Evolutionary conservation across 2,888 invertebrate genomes (phyloP).

Genomic region (Drosophila stalkeri): DNA sequence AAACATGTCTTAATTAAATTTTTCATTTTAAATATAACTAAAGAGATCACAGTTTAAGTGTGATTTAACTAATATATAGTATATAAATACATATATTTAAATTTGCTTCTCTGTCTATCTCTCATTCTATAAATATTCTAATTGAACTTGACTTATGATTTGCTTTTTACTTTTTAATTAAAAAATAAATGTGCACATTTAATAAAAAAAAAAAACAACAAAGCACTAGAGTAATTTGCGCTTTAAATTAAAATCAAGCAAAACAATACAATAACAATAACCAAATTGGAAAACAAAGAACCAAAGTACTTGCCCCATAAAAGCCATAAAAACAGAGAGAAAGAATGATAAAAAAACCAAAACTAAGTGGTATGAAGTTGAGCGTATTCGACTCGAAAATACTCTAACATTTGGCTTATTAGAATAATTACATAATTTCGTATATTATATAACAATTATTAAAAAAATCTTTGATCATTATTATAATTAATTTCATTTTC

Average conservation of each 20-base stretch:
- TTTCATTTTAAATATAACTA: neutral
- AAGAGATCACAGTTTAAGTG: neutral
- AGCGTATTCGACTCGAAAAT: neutral
- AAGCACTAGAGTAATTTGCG: conserved; percentile 27
- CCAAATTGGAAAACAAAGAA: conserved; percentile 37
- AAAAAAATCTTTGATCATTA: neutral
- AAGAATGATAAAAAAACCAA: neutral
- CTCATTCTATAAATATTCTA: neutral
- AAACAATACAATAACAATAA: conserved; percentile 19
- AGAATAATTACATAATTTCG: too few relatives aligned
- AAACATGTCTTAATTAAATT: neutral
- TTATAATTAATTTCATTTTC: neutral
- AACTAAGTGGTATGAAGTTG: neutral
- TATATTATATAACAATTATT: too few relatives aligned
- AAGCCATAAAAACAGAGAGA: conserved; percentile 25
- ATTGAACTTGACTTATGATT: conserved; percentile 32
- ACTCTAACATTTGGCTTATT: too few relatives aligned
- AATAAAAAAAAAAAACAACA: conserved; percentile 19
- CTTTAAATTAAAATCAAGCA: conserved; percentile 28
- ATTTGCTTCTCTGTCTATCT: neutral
- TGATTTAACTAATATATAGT: neutral
- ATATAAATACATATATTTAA: too few relatives aligned
- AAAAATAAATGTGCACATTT: conserved; percentile 30
- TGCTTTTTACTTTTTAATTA: conserved; percentile 48
- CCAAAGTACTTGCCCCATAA: conserved; percentile 45